phyloP scores from a whole-genome alignment of 1,140 invertebrate species.

The Lepidurus apus region DNA sequence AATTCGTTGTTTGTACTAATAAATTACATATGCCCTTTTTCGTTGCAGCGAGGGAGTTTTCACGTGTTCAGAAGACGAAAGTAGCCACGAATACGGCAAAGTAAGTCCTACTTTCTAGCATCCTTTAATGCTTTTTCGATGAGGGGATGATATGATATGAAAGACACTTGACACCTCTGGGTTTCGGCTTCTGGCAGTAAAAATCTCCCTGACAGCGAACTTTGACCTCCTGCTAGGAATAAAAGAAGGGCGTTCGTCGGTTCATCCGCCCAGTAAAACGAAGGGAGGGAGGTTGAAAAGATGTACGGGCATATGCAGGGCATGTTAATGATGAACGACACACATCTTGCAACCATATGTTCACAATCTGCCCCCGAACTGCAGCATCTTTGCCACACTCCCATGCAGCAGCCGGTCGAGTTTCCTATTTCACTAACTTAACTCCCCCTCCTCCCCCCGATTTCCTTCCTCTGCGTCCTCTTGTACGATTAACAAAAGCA shows the following conservation, averaged over 20 bases:
- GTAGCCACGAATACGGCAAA: constrained; percentile 31
- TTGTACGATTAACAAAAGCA: background rate
- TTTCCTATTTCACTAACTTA: background rate
- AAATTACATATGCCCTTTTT: constrained; percentile 8
- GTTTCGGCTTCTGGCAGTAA: background rate
- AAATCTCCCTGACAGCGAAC: background rate
- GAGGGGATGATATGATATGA: background rate
- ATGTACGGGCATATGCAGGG: background rate
- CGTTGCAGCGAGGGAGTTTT: constrained; percentile 31
- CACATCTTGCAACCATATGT: constrained; percentile 18
- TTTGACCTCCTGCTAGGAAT: background rate
- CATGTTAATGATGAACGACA: background rate
- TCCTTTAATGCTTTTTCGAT: background rate
- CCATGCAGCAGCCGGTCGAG: background rate
- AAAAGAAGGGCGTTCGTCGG: too few species aligned
- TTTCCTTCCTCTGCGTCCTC: background rate
- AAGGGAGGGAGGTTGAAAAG: background rate
- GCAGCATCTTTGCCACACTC: background rate
- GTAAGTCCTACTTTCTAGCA: constrained; percentile 2
- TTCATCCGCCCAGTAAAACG: background rate
- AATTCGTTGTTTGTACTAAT: background rate
- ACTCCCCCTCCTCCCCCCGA: background rate
- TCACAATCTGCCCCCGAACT: background rate
- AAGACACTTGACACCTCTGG: background rate
- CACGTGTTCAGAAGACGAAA: constrained; percentile 33